Conservation (phyloP, 2,888 invertebrate genomes). For the Mesopsocus fuscifrons region DNA sequence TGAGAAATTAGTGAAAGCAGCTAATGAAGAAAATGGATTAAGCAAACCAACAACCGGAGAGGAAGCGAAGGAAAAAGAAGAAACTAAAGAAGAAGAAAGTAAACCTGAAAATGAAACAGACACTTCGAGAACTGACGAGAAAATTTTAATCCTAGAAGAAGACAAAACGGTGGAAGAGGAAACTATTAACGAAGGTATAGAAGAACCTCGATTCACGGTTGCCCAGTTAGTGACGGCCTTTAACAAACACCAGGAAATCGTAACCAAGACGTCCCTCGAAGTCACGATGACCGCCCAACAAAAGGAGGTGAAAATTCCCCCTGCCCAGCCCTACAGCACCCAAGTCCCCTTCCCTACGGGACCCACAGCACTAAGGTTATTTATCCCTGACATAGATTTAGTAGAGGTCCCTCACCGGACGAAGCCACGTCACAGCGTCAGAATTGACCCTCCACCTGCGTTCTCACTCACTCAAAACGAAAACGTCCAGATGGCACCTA, state of each 20-base stretch:
- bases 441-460: no score
- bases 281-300: constrained; percentile 24
- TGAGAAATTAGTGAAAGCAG: constrained; percentile 10
- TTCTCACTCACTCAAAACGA: no score
- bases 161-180: not conserved
- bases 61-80: constrained; percentile 10
- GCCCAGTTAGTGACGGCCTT: constrained; percentile 29
- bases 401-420: constrained; percentile 7
- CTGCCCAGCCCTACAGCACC: constrained; percentile 1
- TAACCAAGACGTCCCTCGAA: constrained; percentile 26
- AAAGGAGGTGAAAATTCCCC: constrained; percentile 13
- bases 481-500: not conserved
- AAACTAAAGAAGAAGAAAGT: constrained; percentile 11
- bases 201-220: constrained; percentile 29
- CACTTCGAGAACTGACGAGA: no score
- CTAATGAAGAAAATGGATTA: constrained; percentile 9
- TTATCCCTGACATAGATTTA: constrained; percentile 27
- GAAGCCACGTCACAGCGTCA: not conserved
- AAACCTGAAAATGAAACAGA: constrained; percentile 5
- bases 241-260: constrained; percentile 29
- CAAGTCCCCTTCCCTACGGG: constrained; percentile 25
- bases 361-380: constrained; percentile 27
- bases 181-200: constrained; percentile 13
- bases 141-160: not conserved
- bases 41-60: constrained; percentile 8